Conservation (phyloP, 2,113 vertebrate genomes). For the Scomber colias region DNA sequence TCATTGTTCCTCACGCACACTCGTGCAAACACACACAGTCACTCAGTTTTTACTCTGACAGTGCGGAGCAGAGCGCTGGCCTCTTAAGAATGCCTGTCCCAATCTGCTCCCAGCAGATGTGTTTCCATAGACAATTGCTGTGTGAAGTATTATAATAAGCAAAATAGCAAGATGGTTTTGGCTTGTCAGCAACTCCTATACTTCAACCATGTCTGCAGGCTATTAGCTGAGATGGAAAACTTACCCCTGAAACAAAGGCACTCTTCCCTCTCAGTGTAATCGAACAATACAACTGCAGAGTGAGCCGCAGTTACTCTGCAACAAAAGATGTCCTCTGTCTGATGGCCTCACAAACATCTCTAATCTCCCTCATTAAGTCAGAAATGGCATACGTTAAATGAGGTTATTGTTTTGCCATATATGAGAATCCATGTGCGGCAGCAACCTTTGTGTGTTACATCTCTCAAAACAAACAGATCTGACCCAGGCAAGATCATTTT, state of each 20-base stretch:
- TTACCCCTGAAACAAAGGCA: constrained; percentile 73
- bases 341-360: constrained; percentile 37
- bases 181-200: constrained; percentile 73
- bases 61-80: constrained; percentile 53
- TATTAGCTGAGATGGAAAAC: constrained; percentile 82
- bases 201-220: constrained; percentile 77
- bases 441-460: constrained; percentile 46
- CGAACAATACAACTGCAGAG: constrained; percentile 61
- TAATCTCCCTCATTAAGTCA: constrained; percentile 70
- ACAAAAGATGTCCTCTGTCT: constrained; percentile 52
- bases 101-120: constrained; percentile 83
- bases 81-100: constrained; percentile 74
- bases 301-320: constrained; percentile 45
- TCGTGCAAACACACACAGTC: background rate
- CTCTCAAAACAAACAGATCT: constrained; percentile 62
- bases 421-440: constrained; percentile 33
- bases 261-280: constrained; percentile 61
- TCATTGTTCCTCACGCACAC: constrained; percentile 63
- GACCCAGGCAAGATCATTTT: constrained; percentile 64
- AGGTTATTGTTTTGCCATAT: constrained; percentile 65
- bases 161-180: constrained; percentile 76
- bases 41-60: constrained; percentile 71
- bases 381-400: constrained; percentile 46
- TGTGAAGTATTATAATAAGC: constrained; percentile 83
- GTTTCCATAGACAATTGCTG: constrained; percentile 78